These are phyloP conservation scores for Sphaerodactylus townsendi DNA, from an alignment of 2,113 vertebrate species.

Conservation along the genomic window DNA sequence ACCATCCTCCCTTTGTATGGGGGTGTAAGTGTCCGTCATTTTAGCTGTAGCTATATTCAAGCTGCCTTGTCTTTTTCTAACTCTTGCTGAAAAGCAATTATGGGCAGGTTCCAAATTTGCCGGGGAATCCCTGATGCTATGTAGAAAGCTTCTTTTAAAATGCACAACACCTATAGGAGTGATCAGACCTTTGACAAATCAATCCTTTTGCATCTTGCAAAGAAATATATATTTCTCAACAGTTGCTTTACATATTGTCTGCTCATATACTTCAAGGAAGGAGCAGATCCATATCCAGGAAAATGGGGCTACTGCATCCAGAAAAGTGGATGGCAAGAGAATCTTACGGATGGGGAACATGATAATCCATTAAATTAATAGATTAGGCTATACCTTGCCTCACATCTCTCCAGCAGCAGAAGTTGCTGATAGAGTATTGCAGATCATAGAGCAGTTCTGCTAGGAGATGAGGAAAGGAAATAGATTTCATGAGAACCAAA, in stretches of 20 bases:
- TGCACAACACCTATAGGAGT: not conserved
- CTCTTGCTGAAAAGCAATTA: not conserved
- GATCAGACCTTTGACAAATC: not conserved
- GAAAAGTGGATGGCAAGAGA: not conserved
- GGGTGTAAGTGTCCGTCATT: conserved; percentile 25
- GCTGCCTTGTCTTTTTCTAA: not conserved
- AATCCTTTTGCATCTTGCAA: not conserved
- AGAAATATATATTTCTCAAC: not conserved
- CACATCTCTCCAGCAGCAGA: too few species aligned
- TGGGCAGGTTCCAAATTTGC: not conserved
- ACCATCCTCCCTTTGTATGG: too few species aligned
- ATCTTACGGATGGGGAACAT: not conserved
- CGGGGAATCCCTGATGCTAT: not conserved
- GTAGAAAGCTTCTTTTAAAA: not conserved
- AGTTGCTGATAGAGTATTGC: not conserved
- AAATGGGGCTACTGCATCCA: not conserved
- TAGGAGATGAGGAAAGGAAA: not conserved
- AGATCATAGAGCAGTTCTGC: not conserved
- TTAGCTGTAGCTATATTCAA: conserved; percentile 41
- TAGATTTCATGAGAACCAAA: not conserved
- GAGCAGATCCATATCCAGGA: not conserved
- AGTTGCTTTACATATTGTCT: not conserved
- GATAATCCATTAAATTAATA: not conserved
- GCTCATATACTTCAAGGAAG: not conserved
- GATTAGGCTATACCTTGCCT: too few species aligned